phyloP scores from a whole-genome alignment of 2,113 vertebrate species.

The Struthidea cinerea region DNA sequence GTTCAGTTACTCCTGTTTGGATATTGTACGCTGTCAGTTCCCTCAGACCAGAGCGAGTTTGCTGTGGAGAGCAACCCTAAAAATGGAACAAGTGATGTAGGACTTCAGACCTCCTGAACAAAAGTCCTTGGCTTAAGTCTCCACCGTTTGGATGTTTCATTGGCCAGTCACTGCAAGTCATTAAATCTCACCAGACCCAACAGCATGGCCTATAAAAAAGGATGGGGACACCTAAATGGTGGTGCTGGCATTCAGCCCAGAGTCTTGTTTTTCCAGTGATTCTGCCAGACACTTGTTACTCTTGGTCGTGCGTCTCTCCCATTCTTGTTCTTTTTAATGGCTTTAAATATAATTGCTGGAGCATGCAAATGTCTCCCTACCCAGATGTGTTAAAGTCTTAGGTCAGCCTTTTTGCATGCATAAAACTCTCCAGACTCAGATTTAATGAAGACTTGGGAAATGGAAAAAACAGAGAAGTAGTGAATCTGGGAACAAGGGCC shows the following conservation, averaged over 20 bases:
- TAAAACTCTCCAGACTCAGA: not conserved
- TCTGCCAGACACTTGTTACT: not conserved
- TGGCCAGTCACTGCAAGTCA: not conserved
- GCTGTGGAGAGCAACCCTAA: not conserved
- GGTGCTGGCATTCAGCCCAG: not conserved
- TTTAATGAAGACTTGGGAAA: conserved; percentile 33
- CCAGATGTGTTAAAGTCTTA: not conserved
- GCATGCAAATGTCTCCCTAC: not conserved
- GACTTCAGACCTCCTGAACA: not conserved
- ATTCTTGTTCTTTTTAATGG: not conserved
- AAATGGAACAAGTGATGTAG: not conserved
- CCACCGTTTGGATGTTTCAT: not conserved
- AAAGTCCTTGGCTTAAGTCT: not conserved
- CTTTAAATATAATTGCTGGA: conserved; percentile 17
- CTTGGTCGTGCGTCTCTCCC: not conserved
- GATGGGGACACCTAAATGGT: not conserved
- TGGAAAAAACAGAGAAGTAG: not conserved
- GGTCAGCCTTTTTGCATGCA: conserved; percentile 6
- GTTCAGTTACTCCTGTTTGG: not conserved
- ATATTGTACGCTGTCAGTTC: not conserved
- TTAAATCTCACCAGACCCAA: not conserved
- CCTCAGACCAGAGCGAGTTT: not conserved
- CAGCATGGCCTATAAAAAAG: not conserved
- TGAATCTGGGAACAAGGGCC: not conserved
- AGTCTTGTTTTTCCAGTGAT: not conserved